Evolutionary conservation across 2,888 invertebrate genomes (phyloP), one percentile per base, ranked within the genome.

Genomic region (Abscondita cerata): DNA sequence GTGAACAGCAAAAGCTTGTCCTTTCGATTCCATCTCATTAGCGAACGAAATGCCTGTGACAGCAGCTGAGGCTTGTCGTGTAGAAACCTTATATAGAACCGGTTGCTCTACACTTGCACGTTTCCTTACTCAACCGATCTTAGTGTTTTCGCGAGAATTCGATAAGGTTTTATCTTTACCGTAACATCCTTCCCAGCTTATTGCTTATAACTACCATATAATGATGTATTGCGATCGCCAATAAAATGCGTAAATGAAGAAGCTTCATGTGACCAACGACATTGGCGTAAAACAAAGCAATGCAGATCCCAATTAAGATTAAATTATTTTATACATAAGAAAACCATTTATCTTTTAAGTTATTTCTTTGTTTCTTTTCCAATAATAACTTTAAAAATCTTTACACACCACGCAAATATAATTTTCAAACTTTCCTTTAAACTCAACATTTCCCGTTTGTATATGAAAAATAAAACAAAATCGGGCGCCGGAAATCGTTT

Each of bases 1-100:
- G 53, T 38, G 59, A 64, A 64, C 59, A 55, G 52, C 56, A 72
- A 75, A 75, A 75, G 77, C 77, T 78, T 80, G 81, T 80, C 80
- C 77, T 74, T 80, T 80, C 80, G 79, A 81, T 80, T 80, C 78
- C 79, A 80, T 80, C 81, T 81, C 81, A 81, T 81, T 81, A 81
- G 80, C 78, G 79, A 74, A 76, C 78, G 78, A 81, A 80, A 80
- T 80, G 80, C 77, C 78, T 72, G 75, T 80, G 80, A 80, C 80
- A 80, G 79, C 77, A 73, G 73, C 75, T 65, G 64, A 65, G 77
- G 78, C 77, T 78, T 76, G 78, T 77, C 71, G 67, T 69, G 66
- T 66, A 68, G 73, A 72, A 70, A 70, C 79, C 79, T 78, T 80
- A 79, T 80, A 80, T 77, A 79, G 80, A 80, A 80, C 79, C 78